Evolutionary conservation across 1,140 invertebrate species (phyloP).

Genomic region (Argopecten irradians): DNA sequence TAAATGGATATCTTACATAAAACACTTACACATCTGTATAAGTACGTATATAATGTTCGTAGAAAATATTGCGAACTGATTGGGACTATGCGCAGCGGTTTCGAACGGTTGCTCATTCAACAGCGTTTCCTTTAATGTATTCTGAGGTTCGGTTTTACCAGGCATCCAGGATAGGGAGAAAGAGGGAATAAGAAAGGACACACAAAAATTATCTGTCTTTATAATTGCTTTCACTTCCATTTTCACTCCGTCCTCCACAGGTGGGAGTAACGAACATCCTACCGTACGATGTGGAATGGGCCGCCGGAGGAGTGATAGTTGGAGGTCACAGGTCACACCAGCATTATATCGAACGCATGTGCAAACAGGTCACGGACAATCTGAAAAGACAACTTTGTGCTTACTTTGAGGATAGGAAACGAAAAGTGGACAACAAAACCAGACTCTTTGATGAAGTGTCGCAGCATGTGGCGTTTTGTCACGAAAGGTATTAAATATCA

Average conservation of each 20-base stretch:
- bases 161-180: no score
- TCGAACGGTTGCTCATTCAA: no score
- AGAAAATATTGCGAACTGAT: no score
- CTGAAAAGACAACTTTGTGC: conserved; percentile 73
- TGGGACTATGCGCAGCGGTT: no score
- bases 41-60: no score
- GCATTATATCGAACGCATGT: conserved; percentile 82
- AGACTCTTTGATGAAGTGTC: conserved; percentile 82
- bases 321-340: conserved; percentile 80
- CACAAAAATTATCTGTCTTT: no score
- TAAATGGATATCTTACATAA: no score
- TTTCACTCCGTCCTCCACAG: conserved; percentile 32
- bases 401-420: conserved; percentile 81
- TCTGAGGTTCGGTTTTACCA: no score
- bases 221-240: not conserved
- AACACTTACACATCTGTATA: not conserved
- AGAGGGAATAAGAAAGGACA: no score
- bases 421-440: conserved; percentile 50
- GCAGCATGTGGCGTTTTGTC: conserved; percentile 73
- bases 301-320: conserved; percentile 78
- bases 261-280: conserved; percentile 81
- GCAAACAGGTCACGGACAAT: conserved; percentile 62
- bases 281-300: conserved; percentile 82
- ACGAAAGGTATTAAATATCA: conserved; percentile 68
- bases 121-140: no score